Percentiles rank a stretch among this genome's conserved stretches.
Conservation (phyloP, 2,797 vertebrate genomes). For the Cryptoblepharus egeriae region DNA sequence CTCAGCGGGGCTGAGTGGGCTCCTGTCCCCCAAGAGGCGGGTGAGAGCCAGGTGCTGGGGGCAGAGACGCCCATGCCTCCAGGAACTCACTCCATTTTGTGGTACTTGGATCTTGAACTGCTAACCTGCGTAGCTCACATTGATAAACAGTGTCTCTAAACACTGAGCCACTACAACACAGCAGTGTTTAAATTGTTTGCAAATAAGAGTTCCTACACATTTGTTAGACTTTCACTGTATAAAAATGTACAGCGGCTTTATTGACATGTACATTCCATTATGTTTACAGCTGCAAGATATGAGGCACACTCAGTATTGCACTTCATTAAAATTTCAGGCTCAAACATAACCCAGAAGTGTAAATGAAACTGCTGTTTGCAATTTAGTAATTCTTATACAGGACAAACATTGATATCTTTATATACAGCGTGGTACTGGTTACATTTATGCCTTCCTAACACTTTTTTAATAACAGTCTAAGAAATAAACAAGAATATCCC, state of each 20-base stretch:
- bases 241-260: slow-evolving; percentile 99
- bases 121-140: too few species aligned
- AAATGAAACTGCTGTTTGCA: slow-evolving; percentile 98
- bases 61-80: too few species aligned
- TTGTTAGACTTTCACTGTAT: slow-evolving; percentile 91
- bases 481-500: slow-evolving; percentile 85
- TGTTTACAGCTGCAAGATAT: slow-evolving; percentile 99
- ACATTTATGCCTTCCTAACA: slow-evolving; percentile 93
- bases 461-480: slow-evolving; percentile 92
- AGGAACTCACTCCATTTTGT: too few species aligned
- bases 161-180: too few species aligned
- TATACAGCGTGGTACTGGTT: slow-evolving; percentile 98
- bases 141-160: too few species aligned
- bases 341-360: slow-evolving; percentile 99
- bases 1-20: too few species aligned
- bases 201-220: slow-evolving; percentile 65
- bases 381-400: slow-evolving; percentile 93
- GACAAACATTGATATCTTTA: slow-evolving; percentile 92
- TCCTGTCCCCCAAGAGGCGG: too few species aligned
- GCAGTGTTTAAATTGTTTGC: slow-evolving; percentile 21
- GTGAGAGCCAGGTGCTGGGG: too few species aligned
- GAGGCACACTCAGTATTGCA: slow-evolving; percentile 99
- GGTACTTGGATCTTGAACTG: too few species aligned
- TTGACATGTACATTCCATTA: slow-evolving; percentile 99
- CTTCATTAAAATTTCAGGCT: slow-evolving; percentile 99